Conservation (phyloP, 2,113 vertebrate genomes). For the Turnix velox region DNA sequence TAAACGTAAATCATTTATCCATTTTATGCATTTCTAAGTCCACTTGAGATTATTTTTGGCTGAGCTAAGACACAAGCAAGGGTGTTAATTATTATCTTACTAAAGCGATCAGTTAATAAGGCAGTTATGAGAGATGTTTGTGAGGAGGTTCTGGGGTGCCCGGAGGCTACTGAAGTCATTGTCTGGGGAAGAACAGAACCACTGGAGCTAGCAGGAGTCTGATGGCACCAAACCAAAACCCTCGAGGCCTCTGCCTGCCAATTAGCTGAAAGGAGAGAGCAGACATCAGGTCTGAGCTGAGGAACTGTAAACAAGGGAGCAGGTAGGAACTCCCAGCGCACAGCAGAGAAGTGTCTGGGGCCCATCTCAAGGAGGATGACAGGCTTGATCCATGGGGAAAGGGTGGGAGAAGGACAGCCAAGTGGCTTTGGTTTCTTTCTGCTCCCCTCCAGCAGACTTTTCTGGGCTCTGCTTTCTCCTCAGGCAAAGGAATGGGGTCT, state of each 20-base stretch:
- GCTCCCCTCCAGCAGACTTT: neutral
- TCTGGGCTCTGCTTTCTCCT: neutral
- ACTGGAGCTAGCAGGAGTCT: constrained; percentile 37
- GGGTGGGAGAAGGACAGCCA: neutral
- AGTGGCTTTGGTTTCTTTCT: neutral
- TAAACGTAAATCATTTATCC: constrained; percentile 62
- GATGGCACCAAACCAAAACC: constrained; percentile 54
- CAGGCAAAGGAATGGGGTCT: neutral
- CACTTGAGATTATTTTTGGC: constrained; percentile 54
- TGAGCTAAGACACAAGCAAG: constrained; percentile 1
- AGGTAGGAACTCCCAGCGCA: neutral
- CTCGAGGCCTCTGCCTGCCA: constrained; percentile 36
- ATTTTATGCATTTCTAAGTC: constrained; percentile 53
- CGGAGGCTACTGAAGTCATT: constrained; percentile 58
- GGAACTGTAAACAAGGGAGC: constrained; percentile 44
- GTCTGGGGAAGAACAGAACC: constrained; percentile 53
- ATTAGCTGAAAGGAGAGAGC: constrained; percentile 50
- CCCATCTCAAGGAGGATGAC: neutral
- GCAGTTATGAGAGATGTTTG: constrained; percentile 56
- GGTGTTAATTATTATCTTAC: constrained; percentile 62
- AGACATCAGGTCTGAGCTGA: constrained; percentile 57
- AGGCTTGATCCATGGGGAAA: neutral
- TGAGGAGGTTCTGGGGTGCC: constrained; percentile 55
- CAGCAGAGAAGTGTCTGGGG: neutral
- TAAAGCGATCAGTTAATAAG: constrained; percentile 60